These are phyloP conservation scores for Trichonephila clavata DNA, from an alignment of 1,140 invertebrate genomes.

Conservation along the genomic window DNA sequence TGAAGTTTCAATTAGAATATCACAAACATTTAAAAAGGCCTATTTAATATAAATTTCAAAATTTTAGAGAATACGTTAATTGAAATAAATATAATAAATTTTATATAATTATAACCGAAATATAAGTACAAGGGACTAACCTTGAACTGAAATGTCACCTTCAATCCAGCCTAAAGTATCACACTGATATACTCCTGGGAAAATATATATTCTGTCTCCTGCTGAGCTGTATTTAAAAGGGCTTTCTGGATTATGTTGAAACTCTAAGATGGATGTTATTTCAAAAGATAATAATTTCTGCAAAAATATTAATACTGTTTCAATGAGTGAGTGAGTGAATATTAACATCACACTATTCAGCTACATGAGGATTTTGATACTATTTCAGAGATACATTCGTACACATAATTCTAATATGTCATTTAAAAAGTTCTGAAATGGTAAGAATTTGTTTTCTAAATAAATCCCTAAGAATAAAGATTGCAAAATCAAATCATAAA, in stretches of 20 bases:
- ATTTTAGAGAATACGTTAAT: too few relatives aligned
- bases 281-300: conserved; percentile 46
- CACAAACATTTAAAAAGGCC: too few relatives aligned
- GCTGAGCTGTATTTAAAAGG: conserved; percentile 63
- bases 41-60: too few relatives aligned
- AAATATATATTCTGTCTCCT: conserved; percentile 77
- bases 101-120: too few relatives aligned
- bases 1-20: too few relatives aligned
- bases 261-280: conserved; percentile 51
- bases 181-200: conserved; percentile 75
- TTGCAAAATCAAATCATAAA: too few relatives aligned
- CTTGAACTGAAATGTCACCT: conserved; percentile 69
- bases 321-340: neutral
- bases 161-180: conserved; percentile 77
- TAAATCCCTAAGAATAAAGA: too few relatives aligned
- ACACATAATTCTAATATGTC: too few relatives aligned
- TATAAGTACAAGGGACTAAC: conserved; percentile 22
- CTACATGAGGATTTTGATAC: neutral
- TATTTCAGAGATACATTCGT: neutral
- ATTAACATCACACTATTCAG: too few relatives aligned
- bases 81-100: too few relatives aligned
- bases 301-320: neutral
- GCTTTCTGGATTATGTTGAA: conserved; percentile 69
- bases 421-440: too few relatives aligned
- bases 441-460: too few relatives aligned